Evolutionary conservation across 2,113 vertebrate genomes (phyloP).

Genomic region (Lota lota): DNA sequence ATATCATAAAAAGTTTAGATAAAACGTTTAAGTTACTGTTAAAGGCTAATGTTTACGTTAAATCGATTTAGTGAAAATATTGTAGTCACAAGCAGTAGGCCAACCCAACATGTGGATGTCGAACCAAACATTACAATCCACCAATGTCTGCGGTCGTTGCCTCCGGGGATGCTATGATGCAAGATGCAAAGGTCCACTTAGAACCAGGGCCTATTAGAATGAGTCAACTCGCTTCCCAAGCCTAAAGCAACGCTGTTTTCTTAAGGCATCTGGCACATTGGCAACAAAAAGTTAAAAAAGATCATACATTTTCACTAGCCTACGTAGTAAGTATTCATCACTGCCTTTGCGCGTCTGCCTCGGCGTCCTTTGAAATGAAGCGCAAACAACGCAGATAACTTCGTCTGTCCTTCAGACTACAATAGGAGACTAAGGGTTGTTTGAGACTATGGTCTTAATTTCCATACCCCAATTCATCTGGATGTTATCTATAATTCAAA

Average conservation of each 20-base stretch:
- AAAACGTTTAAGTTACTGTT: too few species aligned
- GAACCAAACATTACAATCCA: too few species aligned
- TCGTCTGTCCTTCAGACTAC: too few species aligned
- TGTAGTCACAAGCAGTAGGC: too few species aligned
- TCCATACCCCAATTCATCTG: too few species aligned
- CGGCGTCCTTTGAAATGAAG: constrained; percentile 26
- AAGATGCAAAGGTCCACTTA: constrained; percentile 22
- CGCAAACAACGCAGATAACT: constrained; percentile 1
- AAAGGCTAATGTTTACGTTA: too few species aligned
- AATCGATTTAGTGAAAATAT: too few species aligned
- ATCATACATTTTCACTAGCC: constrained; percentile 17
- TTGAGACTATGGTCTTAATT: too few species aligned
- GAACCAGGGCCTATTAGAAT: constrained; percentile 32
- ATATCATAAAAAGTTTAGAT: too few species aligned
- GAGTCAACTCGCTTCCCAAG: constrained; percentile 57
- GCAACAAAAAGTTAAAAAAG: constrained; percentile 10
- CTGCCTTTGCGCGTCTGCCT: background rate
- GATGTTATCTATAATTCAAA: too few species aligned
- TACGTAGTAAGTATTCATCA: constrained; percentile 20
- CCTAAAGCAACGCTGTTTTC: constrained; percentile 61
- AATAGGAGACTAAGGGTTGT: too few species aligned
- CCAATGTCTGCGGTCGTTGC: background rate
- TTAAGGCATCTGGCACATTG: constrained; percentile 55
- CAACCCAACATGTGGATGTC: too few species aligned
- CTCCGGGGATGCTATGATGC: constrained; percentile 6